Evolutionary conservation across 2,888 invertebrate genomes (phyloP).

Genomic region (Mythimna vitellina): DNA sequence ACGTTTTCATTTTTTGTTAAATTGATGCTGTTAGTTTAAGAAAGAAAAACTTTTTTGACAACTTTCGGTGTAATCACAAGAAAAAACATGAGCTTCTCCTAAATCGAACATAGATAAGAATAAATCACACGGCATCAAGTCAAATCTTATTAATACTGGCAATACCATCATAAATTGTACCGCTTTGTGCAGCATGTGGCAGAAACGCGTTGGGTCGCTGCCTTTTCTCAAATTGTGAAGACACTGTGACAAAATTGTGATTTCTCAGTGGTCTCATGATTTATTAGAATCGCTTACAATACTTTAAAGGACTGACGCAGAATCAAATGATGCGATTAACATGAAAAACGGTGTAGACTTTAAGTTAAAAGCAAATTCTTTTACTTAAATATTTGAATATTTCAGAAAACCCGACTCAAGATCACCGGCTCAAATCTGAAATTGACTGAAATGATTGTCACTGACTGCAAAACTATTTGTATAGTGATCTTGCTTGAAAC

Average conservation of each 20-base stretch:
- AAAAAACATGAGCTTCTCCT: neutral
- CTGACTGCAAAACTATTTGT: no score
- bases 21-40: no score
- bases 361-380: no score
- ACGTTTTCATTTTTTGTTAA: neutral
- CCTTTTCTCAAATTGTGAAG: conserved; percentile 42
- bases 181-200: conserved; percentile 50
- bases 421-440: no score
- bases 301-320: conserved; percentile 25
- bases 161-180: conserved; percentile 52
- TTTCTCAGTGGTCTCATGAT: conserved; percentile 39
- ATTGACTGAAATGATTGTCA: no score
- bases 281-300: conserved; percentile 40
- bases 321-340: conserved; percentile 17
- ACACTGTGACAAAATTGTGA: conserved; percentile 51
- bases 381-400: no score
- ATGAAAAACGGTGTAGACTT: neutral
- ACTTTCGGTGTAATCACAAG: neutral
- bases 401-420: no score
- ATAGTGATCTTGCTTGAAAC: no score
- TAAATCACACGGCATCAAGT: conserved; percentile 36
- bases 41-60: no score
- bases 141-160: conserved; percentile 44
- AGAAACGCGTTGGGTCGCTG: conserved; percentile 48
- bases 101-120: conserved; percentile 11